These are phyloP conservation scores for Nannoperca australis DNA, from an alignment of 2,797 vertebrate species.

Conservation along the genomic window DNA sequence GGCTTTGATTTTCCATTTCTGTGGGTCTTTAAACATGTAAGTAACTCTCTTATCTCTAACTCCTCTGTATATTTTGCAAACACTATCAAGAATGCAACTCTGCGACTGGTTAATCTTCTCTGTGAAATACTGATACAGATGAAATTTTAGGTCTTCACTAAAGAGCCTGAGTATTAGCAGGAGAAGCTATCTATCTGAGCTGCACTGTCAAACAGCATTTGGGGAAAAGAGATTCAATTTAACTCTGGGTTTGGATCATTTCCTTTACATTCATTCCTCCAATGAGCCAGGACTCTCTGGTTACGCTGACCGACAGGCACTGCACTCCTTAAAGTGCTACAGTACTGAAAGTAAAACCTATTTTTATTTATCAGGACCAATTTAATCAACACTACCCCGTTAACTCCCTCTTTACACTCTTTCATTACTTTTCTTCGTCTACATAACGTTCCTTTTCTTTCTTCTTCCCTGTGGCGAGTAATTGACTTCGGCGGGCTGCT, in stretches of 20 bases:
- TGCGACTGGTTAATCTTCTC: slow-evolving; percentile 25
- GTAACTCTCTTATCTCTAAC: slow-evolving; percentile 14
- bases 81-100: slow-evolving; percentile 7
- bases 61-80: slow-evolving; percentile 16
- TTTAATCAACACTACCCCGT: slow-evolving; percentile 53
- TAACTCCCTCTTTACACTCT: slow-evolving; percentile 5
- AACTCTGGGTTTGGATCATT: slow-evolving; percentile 40
- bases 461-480: slow-evolving; percentile 21
- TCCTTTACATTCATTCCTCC: slow-evolving; percentile 45
- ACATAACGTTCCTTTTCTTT: slow-evolving; percentile 15
- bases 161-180: slow-evolving; percentile 10
- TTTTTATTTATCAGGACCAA: slow-evolving; percentile 57
- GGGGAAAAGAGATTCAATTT: slow-evolving; percentile 34
- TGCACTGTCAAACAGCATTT: slow-evolving; percentile 30
- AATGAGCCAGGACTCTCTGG: slow-evolving; percentile 11
- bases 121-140: slow-evolving; percentile 26
- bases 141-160: slow-evolving; percentile 5
- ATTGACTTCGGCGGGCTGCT: slow-evolving; percentile 45
- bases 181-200: slow-evolving; percentile 17
- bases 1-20: slow-evolving; percentile 16
- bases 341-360: slow-evolving; percentile 35
- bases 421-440: slow-evolving; percentile 50
- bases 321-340: slow-evolving; percentile 21
- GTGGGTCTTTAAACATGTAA: slow-evolving; percentile 19
- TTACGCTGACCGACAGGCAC: slow-evolving; percentile 27